Percentiles rank a stretch among this genome's conserved stretches.
Evolutionary conservation across 2,113 vertebrate species (phyloP).

Genomic region (Oncorhynchus tshawytscha): DNA sequence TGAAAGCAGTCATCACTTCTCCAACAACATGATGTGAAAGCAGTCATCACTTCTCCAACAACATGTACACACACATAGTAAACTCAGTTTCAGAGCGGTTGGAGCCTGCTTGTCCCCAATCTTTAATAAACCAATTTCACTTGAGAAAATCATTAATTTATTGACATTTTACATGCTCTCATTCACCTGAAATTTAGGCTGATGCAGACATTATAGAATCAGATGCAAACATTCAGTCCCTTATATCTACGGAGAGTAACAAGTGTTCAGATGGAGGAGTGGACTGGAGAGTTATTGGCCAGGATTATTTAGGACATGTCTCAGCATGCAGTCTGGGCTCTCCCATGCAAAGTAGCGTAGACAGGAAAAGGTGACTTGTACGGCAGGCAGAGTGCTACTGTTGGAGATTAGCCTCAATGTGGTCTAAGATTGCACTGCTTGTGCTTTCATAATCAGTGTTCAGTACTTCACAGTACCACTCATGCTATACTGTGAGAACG

Average conservation of each 20-base stretch:
- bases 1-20: too few relatives aligned
- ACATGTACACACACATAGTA: background rate
- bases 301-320: background rate
- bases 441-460: too few relatives aligned
- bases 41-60: too few relatives aligned
- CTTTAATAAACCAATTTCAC: background rate
- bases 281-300: background rate
- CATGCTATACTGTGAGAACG: too few relatives aligned
- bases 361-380: background rate
- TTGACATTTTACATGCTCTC: background rate
- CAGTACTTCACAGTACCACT: too few relatives aligned
- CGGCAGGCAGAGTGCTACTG: too few relatives aligned
- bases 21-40: too few relatives aligned
- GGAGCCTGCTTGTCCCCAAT: background rate
- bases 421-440: too few relatives aligned
- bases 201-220: background rate
- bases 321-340: background rate
- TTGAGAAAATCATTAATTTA: background rate
- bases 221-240: background rate
- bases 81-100: background rate
- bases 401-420: too few relatives aligned
- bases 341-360: background rate
- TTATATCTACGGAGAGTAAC: background rate
- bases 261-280: background rate
- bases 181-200: background rate